Conservation (phyloP, 2,113 vertebrate genomes). For the Monopterus albus region DNA sequence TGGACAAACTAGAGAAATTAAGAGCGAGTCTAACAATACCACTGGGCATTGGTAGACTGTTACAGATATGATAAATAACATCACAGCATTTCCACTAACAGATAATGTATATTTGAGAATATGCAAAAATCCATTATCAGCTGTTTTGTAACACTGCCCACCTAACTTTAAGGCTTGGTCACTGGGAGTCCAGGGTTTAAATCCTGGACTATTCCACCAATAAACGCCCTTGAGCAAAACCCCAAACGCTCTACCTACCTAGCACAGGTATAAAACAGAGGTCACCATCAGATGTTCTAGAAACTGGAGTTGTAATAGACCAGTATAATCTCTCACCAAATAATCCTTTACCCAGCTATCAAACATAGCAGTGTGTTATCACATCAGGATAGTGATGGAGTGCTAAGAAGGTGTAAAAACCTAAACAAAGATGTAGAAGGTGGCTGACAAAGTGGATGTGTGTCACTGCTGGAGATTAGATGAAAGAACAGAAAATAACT, state of each 20-base stretch:
- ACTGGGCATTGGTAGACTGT: too few species aligned
- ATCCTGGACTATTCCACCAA: not conserved
- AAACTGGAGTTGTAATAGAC: not conserved
- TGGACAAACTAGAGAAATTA: too few species aligned
- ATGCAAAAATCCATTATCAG: not conserved
- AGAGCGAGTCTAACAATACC: too few species aligned
- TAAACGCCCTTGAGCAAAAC: not conserved
- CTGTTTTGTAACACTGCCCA: not conserved
- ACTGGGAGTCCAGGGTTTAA: not conserved
- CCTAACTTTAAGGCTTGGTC: not conserved
- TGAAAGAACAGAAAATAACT: slow-evolving; percentile 10
- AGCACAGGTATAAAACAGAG: not conserved
- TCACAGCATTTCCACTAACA: too few species aligned
- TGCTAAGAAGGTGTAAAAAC: not conserved
- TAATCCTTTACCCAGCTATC: not conserved
- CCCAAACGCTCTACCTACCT: not conserved
- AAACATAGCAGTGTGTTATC: not conserved
- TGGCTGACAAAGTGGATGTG: too few species aligned
- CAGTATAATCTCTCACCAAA: not conserved
- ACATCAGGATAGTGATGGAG: not conserved
- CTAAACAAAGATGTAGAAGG: not conserved
- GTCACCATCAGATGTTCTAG: not conserved
- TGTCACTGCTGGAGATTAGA: too few species aligned
- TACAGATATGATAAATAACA: too few species aligned
- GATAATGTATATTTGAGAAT: too few species aligned